phyloP scores from a whole-genome alignment of 2,888 invertebrate genomes.

The Notodonta dromedarius region DNA sequence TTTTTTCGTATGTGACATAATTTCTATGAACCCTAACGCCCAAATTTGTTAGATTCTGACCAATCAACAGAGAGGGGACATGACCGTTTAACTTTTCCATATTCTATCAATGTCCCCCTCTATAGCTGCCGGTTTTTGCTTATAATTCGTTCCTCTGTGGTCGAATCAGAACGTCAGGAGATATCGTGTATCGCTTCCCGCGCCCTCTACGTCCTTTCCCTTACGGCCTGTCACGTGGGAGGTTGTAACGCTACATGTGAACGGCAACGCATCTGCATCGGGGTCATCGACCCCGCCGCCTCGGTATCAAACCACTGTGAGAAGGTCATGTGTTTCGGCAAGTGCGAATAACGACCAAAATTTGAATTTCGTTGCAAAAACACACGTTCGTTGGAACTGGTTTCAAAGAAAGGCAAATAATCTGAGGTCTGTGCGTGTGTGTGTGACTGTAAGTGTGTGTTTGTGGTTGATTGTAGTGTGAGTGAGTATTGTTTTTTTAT shows the following conservation, averaged over 20 bases:
- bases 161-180: neutral
- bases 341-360: constrained; percentile 58
- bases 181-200: constrained; percentile 6
- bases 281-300: constrained; percentile 62
- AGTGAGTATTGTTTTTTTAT: neutral
- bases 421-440: neutral
- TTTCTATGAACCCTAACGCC: too few species aligned
- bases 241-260: constrained; percentile 80
- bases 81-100: too few species aligned
- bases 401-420: constrained; percentile 24
- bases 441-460: neutral
- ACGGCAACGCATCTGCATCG: constrained; percentile 81
- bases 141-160: neutral
- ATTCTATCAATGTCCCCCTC: too few species aligned
- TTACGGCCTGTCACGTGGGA: constrained; percentile 66
- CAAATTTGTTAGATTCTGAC: too few species aligned
- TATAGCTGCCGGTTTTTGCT: too few species aligned
- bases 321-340: constrained; percentile 77
- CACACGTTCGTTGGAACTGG: constrained; percentile 32
- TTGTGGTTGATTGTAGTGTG: neutral
- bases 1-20: too few species aligned
- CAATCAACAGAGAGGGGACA: too few species aligned
- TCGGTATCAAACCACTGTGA: constrained; percentile 66
- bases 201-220: constrained; percentile 46
- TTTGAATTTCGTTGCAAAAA: constrained; percentile 42